Percentiles rank a stretch among this genome's conserved stretches.
Conservation (phyloP, 2,797 vertebrate genomes). For the Triplophysa bombifrons region DNA sequence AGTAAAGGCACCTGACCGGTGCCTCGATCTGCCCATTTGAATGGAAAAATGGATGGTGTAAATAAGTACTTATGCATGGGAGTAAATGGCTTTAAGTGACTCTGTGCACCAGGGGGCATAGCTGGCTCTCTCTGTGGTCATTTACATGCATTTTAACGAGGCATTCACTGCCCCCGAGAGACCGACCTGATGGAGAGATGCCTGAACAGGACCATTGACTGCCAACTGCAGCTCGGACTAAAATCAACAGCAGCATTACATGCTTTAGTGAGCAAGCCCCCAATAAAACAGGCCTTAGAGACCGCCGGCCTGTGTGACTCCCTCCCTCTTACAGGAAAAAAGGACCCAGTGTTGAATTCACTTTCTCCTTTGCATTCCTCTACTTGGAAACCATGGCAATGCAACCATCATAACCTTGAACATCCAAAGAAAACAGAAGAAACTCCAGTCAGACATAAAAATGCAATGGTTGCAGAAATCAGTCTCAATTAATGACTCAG, state of each 20-base stretch:
- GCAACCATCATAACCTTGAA: constrained; percentile 42
- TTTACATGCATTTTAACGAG: constrained; percentile 73
- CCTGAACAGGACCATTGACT: constrained; percentile 74
- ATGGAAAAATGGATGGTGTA: constrained; percentile 40
- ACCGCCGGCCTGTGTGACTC: constrained; percentile 55
- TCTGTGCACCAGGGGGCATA: constrained; percentile 52
- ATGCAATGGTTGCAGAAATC: constrained; percentile 31
- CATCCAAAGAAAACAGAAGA: constrained; percentile 51
- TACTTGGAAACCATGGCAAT: constrained; percentile 50
- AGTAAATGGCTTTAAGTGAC: constrained; percentile 55
- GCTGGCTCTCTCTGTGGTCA: constrained; percentile 61
- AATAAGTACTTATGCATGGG: constrained; percentile 46
- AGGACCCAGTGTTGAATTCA: constrained; percentile 41
- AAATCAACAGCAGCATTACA: constrained; percentile 76
- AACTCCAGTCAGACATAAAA: constrained; percentile 33
- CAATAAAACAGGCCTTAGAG: constrained; percentile 68
- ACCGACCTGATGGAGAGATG: constrained; percentile 64
- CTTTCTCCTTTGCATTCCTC: constrained; percentile 52
- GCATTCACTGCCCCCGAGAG: constrained; percentile 66
- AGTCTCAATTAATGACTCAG: constrained; percentile 48
- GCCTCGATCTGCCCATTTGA: constrained; percentile 25
- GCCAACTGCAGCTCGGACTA: constrained; percentile 66
- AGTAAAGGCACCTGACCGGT: constrained; percentile 39
- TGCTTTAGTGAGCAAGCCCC: constrained; percentile 68
- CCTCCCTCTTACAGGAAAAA: constrained; percentile 47